A percentile compares a stretch with the other conserved stretches of the same genome.
These are phyloP conservation scores for Dicycla oo DNA, from an alignment of 2,888 invertebrate genomes.

Conservation along the genomic window DNA sequence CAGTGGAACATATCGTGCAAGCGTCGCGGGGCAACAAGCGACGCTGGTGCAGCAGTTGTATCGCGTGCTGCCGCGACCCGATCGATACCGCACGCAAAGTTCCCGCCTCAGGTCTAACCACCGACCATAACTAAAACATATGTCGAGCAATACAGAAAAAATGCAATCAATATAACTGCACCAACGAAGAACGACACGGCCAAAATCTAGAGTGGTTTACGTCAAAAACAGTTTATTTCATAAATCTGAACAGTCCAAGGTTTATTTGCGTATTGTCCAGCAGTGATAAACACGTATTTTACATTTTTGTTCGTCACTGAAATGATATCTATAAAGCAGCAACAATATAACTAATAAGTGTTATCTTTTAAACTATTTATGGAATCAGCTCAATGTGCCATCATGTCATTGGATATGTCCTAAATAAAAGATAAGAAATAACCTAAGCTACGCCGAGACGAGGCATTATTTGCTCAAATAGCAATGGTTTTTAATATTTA, in stretches of 20 bases:
- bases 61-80: constrained; percentile 85
- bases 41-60: constrained; percentile 81
- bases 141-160: constrained; percentile 37
- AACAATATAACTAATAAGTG: constrained; percentile 5
- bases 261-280: constrained; percentile 26
- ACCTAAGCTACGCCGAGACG: background rate
- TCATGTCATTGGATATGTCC: constrained; percentile 23
- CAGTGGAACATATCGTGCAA: constrained; percentile 60
- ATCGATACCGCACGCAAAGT: constrained; percentile 87
- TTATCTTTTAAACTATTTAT: constrained; percentile 37
- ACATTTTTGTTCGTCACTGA: constrained; percentile 1
- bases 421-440: constrained; percentile 21
- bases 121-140: constrained; percentile 70
- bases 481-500: background rate
- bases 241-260: background rate
- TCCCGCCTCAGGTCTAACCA: constrained; percentile 80
- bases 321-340: constrained; percentile 23
- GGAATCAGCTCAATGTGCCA: constrained; percentile 31
- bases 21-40: constrained; percentile 56
- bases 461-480: constrained; percentile 11
- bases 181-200: constrained; percentile 6
- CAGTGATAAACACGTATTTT: constrained; percentile 3
- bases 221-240: constrained; percentile 15
- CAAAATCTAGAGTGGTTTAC: background rate
- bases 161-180: constrained; percentile 31